Base-by-base conservation (phyloP, 2,797 vertebrate species). In the Alfaro cultratus region DNA sequence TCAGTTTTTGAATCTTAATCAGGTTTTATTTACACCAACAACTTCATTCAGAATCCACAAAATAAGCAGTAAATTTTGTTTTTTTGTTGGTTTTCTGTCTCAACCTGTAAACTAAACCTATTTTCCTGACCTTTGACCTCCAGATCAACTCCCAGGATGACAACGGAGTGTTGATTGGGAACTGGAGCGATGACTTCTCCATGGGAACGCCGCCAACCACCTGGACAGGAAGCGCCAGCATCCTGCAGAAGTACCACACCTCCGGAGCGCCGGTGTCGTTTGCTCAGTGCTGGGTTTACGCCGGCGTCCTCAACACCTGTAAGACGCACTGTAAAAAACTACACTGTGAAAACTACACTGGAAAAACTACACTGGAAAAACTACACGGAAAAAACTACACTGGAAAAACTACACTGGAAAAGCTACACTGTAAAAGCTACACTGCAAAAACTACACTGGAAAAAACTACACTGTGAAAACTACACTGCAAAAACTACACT, bases 241-340 rank as follows among this genome's bases (percentile, higher is more conserved):
- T 99, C 83, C 95, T 99, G 36, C 81, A 94, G 81, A 91, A 96
- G 79, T 99, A 97, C 62, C 92, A 81, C 67, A 94, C 84, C 80
- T 95, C 92, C 0, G 81, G 92, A 1, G 72, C 89, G 1, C 94
- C 98, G 0, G 96, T 99, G 7, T 85, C 85, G 11, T 99, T 91
- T 0, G 98, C 94, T 13, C 98, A 99, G 85, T 99, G 98, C 90
- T 99, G 98, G 98, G 98, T 99, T 83, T 99, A 95, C 21, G 97
- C 98, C 0, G 98, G 97, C 13, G 97, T 98, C 84, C 96, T 98
- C 85, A 98, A 97, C 90, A 97, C 97, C 0, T 97, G 98, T 99
- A 93, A 95, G 97, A n/a, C 5, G 26, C 49, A 51, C 49, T 51
- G 49, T 2, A 51, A 23, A 51, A n/a, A n/a, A n/a, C n/a, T n/a